A percentile compares a stretch with the other conserved stretches of the same genome.
Conservation (phyloP, 2,888 invertebrate species). For the Orgyia antiqua region DNA sequence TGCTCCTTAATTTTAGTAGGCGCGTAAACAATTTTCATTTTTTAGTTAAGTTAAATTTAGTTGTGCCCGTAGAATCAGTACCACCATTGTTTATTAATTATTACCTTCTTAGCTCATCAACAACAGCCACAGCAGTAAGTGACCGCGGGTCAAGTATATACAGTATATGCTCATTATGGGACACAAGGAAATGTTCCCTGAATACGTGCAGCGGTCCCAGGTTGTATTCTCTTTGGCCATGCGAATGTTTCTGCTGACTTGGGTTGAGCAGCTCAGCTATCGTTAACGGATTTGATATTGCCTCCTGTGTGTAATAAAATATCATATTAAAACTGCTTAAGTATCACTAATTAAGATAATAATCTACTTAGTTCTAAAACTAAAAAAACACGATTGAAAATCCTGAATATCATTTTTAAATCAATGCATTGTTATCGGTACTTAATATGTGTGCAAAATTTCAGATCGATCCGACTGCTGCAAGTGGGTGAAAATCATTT, state of each 20-base stretch:
- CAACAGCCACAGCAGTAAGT: conserved; percentile 81
- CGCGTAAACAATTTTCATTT: too few relatives aligned
- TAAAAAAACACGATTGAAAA: too few relatives aligned
- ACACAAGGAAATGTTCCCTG: conserved; percentile 84
- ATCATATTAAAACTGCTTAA: neutral
- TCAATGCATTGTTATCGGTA: too few relatives aligned
- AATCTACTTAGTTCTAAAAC: too few relatives aligned
- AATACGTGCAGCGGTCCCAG: conserved; percentile 79
- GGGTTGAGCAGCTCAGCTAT: conserved; percentile 87
- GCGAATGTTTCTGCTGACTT: conserved; percentile 34
- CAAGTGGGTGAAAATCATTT: too few relatives aligned
- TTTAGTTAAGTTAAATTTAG: too few relatives aligned
- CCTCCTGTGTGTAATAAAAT: conserved; percentile 41
- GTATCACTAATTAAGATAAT: neutral
- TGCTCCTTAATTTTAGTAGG: too few relatives aligned
- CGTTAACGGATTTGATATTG: conserved; percentile 72
- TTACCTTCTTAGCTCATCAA: conserved; percentile 80
- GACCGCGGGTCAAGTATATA: conserved; percentile 87
- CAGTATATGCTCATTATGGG: conserved; percentile 83
- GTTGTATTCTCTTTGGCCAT: conserved; percentile 47
- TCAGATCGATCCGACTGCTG: too few relatives aligned
- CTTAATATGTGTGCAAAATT: too few relatives aligned
- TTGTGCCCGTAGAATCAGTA: too few relatives aligned
- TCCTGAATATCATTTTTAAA: too few relatives aligned
- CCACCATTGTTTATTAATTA: too few relatives aligned